These are phyloP conservation scores for Muntiacus reevesi DNA, from an alignment of 2,113 vertebrate genomes.

Conservation along the genomic window DNA sequence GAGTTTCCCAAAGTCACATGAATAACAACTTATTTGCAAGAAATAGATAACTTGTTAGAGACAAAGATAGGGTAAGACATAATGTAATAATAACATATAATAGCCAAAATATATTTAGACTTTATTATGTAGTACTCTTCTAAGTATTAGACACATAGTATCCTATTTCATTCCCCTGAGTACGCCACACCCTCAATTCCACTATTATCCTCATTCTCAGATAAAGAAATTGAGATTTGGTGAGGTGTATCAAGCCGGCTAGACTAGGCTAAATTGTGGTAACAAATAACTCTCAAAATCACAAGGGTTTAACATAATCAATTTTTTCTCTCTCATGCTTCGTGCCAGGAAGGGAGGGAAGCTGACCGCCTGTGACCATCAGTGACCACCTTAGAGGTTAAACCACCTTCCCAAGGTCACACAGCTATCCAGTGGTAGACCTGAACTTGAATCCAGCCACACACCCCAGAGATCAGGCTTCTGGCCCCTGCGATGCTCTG, in stretches of 20 bases:
- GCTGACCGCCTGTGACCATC: not conserved
- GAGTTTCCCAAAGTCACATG: not conserved
- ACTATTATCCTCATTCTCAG: not conserved
- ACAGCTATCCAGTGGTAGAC: not conserved
- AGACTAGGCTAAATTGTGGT: not conserved
- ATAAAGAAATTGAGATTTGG: slow-evolving; percentile 7
- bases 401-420: not conserved
- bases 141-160: not conserved
- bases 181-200: not conserved
- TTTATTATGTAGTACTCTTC: not conserved
- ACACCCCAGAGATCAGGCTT: not conserved
- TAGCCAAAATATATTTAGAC: not conserved
- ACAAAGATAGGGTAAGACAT: not conserved
- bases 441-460: not conserved
- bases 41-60: not conserved
- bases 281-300: not conserved
- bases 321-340: not conserved
- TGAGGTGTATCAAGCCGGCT: not conserved
- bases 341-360: not conserved
- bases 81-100: not conserved
- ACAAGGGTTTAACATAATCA: not conserved
- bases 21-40: not conserved
- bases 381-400: not conserved
- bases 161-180: not conserved
- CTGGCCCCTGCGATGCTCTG: not conserved